These are phyloP conservation scores for Calidris pygmaea DNA, from an alignment of 2,113 vertebrate species.

Conservation along the genomic window DNA sequence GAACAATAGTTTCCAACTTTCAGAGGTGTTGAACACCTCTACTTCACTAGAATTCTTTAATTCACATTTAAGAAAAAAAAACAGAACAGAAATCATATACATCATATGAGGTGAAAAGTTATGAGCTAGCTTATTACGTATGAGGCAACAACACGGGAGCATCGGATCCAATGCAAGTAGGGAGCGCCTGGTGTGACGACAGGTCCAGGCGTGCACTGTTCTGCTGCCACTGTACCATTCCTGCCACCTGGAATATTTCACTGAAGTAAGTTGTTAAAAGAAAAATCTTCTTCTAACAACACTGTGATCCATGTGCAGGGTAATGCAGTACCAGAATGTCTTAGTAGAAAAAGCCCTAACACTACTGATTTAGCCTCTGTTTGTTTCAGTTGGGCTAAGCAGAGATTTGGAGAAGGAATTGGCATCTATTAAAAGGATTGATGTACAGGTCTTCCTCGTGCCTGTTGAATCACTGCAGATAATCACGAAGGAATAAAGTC, in stretches of 20 bases:
- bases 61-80: background rate
- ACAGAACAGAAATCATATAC: background rate
- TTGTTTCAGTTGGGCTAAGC: background rate
- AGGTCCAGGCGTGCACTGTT: no score
- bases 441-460: background rate
- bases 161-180: background rate
- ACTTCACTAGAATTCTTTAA: background rate
- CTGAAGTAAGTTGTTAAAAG: background rate
- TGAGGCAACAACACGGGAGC: background rate
- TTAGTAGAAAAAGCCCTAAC: background rate
- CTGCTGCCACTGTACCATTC: background rate
- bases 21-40: background rate
- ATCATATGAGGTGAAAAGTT: background rate
- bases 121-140: background rate
- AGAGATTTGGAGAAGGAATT: background rate
- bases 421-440: background rate
- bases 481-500: background rate
- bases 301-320: background rate
- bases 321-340: background rate
- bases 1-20: background rate
- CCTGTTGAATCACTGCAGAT: background rate
- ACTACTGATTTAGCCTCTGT: background rate
- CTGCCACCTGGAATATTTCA: background rate
- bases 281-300: background rate
- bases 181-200: background rate